Base-by-base conservation (phyloP, 2,113 vertebrate species). In the Apeltes quadracus region DNA sequence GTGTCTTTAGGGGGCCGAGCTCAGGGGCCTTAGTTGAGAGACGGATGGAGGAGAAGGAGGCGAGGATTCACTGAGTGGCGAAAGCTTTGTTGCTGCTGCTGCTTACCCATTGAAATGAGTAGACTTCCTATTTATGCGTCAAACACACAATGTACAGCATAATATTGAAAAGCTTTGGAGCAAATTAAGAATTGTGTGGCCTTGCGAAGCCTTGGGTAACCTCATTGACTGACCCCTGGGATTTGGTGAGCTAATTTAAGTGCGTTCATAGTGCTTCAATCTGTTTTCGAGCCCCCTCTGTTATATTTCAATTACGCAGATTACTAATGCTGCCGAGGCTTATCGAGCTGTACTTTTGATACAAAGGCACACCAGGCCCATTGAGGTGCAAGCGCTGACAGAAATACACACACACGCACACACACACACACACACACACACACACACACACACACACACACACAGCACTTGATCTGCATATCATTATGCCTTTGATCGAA, bases 381-480 rank as follows among this genome's bases (percentile, higher is more conserved):
- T 85, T 82, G 87, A 89, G 73, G 78, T 82, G 69, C 65, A 55
- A 72, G 58, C 79, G 27, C 71, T 61, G 76, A 32, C 70, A 67
- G 74, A 76, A 50, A 57, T 36, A 32, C 70, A 77, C 77, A 67
- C 69, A 55, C 61, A 73, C 41, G 80, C 57, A 72, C 74, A 59
- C 59, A 72, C 53, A 81, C 56, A 70, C 79, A 62, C 73, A 22
- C 64, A 41, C 29, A 78, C 77, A 67, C 75, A 59, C 61, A 73
- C 46, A 82, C 57, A 72, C 74, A 56, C 59, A 68, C 53, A 81
- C 55, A 70, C 79, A 61, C 73, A 22, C 63, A 41, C 29, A 77
- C 72, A 70, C 74, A 51, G 78, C 65, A 82, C 89, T 89, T 84
- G 79, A 92, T 92, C 85, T 91, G 81, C 90, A 91, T 91, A 86